Conservation (phyloP, 2,797 vertebrate species). For the Cyclura pinguis region DNA sequence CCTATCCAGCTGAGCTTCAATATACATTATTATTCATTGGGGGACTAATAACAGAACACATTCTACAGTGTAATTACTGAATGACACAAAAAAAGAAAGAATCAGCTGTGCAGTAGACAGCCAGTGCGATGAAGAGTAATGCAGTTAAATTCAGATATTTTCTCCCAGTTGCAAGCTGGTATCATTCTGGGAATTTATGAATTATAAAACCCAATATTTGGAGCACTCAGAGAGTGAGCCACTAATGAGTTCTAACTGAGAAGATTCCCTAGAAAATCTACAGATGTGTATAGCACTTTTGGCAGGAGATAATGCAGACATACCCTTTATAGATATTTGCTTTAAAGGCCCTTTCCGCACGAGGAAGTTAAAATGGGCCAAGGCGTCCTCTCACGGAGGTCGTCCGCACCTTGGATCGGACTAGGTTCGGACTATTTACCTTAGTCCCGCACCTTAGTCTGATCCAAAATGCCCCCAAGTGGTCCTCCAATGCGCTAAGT, state of each 20-base stretch:
- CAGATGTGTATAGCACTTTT: not conserved
- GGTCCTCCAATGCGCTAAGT: too few relatives aligned
- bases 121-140: not conserved
- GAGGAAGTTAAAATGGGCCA: too few relatives aligned
- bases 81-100: not conserved
- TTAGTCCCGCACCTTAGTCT: too few relatives aligned
- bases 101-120: not conserved
- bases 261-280: not conserved
- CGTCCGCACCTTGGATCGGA: too few relatives aligned
- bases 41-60: constrained; percentile 10
- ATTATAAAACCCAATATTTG: not conserved
- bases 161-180: not conserved
- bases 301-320: not conserved
- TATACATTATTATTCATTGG: constrained; percentile 17
- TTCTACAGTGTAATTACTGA: constrained; percentile 8
- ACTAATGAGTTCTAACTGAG: not conserved
- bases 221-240: too few relatives aligned
- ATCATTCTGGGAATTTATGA: not conserved
- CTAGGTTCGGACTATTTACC: too few relatives aligned
- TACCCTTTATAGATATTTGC: not conserved
- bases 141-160: not conserved
- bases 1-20: constrained; percentile 1
- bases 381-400: too few relatives aligned
- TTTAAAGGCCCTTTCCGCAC: too few relatives aligned
- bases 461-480: too few relatives aligned